phyloP scores from a whole-genome alignment of 2,113 vertebrate species.

The Leptobrachium leishanense region DNA sequence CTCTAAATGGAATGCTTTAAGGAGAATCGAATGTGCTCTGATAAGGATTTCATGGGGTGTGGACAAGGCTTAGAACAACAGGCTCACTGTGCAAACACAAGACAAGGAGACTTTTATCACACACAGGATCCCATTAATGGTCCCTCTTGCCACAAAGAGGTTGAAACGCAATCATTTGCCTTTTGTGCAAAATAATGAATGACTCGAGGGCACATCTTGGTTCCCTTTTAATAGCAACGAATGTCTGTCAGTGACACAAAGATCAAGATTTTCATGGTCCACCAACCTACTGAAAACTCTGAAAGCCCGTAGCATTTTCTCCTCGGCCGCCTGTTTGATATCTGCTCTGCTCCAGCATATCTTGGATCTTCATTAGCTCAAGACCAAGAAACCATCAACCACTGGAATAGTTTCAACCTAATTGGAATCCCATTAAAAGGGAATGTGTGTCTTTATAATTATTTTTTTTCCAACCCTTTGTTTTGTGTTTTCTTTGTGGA shows the following conservation, averaged over 20 bases:
- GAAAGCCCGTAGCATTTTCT: not conserved
- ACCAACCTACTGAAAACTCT: not conserved
- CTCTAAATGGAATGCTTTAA: constrained; percentile 28
- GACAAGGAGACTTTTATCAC: constrained; percentile 10
- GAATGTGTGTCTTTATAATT: no score
- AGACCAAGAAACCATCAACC: not conserved
- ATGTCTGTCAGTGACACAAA: not conserved
- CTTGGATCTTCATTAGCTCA: not conserved
- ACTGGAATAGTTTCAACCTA: not conserved
- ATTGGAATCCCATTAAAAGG: not conserved
- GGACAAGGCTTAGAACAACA: constrained; percentile 30
- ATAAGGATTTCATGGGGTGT: constrained; percentile 42
- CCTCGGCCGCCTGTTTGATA: not conserved
- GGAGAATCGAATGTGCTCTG: constrained; percentile 16
- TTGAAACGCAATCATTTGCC: constrained; percentile 15
- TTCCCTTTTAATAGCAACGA: not conserved
- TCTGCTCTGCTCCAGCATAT: not conserved
- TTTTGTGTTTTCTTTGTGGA: no score
- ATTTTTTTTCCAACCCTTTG: no score
- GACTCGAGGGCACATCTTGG: not conserved
- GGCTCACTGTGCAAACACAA: constrained; percentile 24
- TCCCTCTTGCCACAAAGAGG: not conserved
- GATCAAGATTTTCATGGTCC: not conserved
- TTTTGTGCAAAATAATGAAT: constrained; percentile 23
- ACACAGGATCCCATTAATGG: constrained; percentile 19